Conservation (phyloP, 2,113 vertebrate genomes). For the Trematocara macrostoma region DNA sequence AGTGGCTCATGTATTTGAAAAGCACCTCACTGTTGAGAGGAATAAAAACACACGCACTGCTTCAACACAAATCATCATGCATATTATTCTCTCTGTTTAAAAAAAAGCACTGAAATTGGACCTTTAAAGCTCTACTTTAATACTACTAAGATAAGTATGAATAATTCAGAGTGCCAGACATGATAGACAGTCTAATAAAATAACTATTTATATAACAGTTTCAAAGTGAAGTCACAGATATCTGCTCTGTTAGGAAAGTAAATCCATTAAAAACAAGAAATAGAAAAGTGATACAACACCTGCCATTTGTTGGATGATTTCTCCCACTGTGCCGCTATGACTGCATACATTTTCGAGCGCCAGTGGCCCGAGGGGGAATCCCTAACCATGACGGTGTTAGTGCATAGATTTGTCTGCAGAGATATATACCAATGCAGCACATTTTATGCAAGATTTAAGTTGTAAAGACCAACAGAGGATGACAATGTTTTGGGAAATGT, state of each 20-base stretch:
- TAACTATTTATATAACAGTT: conserved; percentile 4
- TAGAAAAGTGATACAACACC: conserved; percentile 27
- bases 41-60: background rate
- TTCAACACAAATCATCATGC: background rate
- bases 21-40: background rate
- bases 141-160: background rate
- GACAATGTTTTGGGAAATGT: background rate
- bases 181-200: conserved; percentile 3
- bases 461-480: background rate
- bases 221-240: conserved; percentile 21
- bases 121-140: conserved; percentile 4
- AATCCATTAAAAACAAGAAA: conserved; percentile 27
- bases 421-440: background rate
- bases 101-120: background rate
- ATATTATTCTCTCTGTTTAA: background rate
- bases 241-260: conserved; percentile 2
- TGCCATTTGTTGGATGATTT: conserved; percentile 18
- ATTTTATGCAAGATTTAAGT: conserved; percentile 24
- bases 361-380: conserved; percentile 14
- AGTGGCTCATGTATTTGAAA: background rate
- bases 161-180: conserved; percentile 10
- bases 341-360: conserved; percentile 4
- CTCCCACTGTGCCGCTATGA: background rate
- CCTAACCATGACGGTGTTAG: conserved; percentile 25
- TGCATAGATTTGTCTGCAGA: conserved; percentile 15